Base-by-base conservation (phyloP, 2,113 vertebrate genomes). In the Petroica traversi region DNA sequence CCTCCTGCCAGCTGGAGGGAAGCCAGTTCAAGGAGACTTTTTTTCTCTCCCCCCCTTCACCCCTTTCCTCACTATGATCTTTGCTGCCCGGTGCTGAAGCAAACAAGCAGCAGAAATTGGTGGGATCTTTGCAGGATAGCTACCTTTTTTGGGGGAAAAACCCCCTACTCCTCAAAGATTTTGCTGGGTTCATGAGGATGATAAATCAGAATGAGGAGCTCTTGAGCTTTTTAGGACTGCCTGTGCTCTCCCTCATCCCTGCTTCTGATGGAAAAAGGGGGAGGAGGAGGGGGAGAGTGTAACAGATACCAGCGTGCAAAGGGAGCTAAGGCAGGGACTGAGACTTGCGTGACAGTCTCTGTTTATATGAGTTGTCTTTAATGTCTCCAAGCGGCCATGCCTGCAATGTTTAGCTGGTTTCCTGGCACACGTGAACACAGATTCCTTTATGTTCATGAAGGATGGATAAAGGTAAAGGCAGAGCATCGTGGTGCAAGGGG, bases 1-100 rank as follows among this genome's bases (percentile, higher is more conserved):
- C 88, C 43, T 96, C 83, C 97, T 97, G 97, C 98, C 97, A 98
- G 97, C 93, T 98, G 98, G 97, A 97, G 55, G 31, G 67, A 85
- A 86, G 97, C 97, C 98, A 97, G 88, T 85, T 97, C 59, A 69
- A 88, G 96, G 92, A 96, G 91, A 54, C 24, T 59, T 52, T 36
- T 36, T 72, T 28, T 8, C 15, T 40, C 31, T 18, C 8, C 17
- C 19, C 22, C 9, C 2, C 41, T 55, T 72, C 18, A 2, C 12
- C 57, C 14, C 12, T 7, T 34, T 71, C 26, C 5, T 82, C 78
- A 28, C 68, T 96, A 2, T 92, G 96, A 91, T 97, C 94, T 96
- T 94, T 79, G 48, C 80, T 97, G 92, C 78, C 31, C 25, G 89
- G 82, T 29, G 52, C 76, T 86, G 78, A 78, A 89, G 92, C 83